Evolutionary conservation across 1,140 invertebrate species (phyloP), one percentile per base, ranked within the genome.

Genomic region (Polypedilum pembai): DNA sequence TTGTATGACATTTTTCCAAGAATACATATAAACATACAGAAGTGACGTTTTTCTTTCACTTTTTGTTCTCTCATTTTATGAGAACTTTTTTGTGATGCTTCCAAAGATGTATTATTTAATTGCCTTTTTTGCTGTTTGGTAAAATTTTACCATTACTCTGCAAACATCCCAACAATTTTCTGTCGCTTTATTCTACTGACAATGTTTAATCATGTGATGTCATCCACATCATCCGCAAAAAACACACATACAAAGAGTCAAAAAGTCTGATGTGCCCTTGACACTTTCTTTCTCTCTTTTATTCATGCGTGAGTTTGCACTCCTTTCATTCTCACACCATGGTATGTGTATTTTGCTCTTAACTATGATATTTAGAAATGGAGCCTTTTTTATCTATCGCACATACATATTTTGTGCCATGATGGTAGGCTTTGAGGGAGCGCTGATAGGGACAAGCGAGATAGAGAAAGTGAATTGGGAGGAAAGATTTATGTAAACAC

Each of bases 401-500:
- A 56, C 45, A 56, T 56, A n/a, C 45, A n/a, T 56, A 12, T 45
- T 45, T 56, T 56, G 12, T n/a, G 12, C 12, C 45, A n/a, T 12
- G 45, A n/a, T 56, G 12, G 45, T n/a, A 15, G 10, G 12, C 45
- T 56, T 56, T 56, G n/a, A 45, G 45, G 8, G 15, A n/a, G 45
- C 4, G 45, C 45, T 56, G 45, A n/a, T 56, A 56, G 24, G 24
- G 24, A 33, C 24, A 33, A 33, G 24, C 24, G 24, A 33, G 24
- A 33, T 33, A 33, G 24, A 33, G 24, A 33, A 33, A 33, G 24
- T 33, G 24, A 33, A 33, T 33, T 33, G 45, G n/a, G 45, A n/a
- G n/a, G 45, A n/a, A 56, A 56, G 45, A 56, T 56, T 56, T 56
- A 56, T 56, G 45, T n/a, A 56, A 56, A 56, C 45, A 56, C n/a